Evolutionary conservation across 1,140 invertebrate species (phyloP).

Genomic region (Goniozus legneri): DNA sequence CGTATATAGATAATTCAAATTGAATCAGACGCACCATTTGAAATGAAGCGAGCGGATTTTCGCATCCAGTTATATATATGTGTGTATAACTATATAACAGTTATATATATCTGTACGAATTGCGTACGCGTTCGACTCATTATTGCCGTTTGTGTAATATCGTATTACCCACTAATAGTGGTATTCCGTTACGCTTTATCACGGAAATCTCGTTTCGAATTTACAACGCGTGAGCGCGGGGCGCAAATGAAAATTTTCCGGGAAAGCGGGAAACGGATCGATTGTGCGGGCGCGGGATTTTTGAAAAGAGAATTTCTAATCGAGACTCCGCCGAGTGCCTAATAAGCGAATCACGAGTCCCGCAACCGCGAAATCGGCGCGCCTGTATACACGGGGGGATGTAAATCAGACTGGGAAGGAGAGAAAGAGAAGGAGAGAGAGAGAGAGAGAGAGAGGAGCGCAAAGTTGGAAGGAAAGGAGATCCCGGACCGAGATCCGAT

Average conservation of each 20-base stretch:
- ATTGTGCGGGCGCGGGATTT: no score
- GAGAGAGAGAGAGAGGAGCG: no score
- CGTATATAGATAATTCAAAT: no score
- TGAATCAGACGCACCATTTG: no score
- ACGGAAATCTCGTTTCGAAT: constrained; percentile 16
- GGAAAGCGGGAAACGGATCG: not conserved
- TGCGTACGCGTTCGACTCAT: constrained; percentile 12
- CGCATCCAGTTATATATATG: constrained; percentile 9
- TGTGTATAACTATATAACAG: constrained; percentile 12
- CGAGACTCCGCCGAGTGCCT: no score
- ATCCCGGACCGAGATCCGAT: constrained; percentile 18
- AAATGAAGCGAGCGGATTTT: constrained; percentile 14
- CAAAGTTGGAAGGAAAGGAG: not conserved
- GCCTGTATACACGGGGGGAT: no score
- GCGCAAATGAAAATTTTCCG: not conserved
- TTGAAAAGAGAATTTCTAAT: no score
- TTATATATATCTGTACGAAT: no score
- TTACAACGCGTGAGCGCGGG: constrained; percentile 11
- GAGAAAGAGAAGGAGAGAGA: not conserved
- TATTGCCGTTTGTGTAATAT: constrained; percentile 16
- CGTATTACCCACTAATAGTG: constrained; percentile 15
- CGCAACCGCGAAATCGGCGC: no score
- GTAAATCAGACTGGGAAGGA: constrained; percentile 2
- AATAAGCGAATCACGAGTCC: no score
- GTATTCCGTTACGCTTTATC: no score